These are phyloP conservation scores for Ceratina calcarata DNA, from an alignment of 1,140 invertebrate species.

Conservation along the genomic window DNA sequence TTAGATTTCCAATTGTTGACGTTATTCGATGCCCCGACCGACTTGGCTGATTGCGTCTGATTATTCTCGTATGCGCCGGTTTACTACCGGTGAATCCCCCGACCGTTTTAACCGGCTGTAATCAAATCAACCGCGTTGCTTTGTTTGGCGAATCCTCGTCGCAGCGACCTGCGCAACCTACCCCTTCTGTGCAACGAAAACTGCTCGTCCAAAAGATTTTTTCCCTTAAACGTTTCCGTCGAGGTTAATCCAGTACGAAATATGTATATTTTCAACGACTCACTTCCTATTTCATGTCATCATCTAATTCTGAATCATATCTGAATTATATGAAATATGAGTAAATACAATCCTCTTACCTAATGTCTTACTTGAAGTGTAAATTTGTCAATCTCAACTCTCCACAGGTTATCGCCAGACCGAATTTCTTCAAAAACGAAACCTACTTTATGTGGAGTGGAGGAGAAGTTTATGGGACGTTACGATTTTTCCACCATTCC, in stretches of 20 bases:
- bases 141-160: constrained; percentile 18
- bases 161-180: background rate
- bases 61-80: constrained; percentile 51
- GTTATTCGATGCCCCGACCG: constrained; percentile 59
- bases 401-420: too few species aligned
- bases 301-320: too few species aligned
- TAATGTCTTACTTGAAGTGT: too few species aligned
- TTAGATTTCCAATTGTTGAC: constrained; percentile 67
- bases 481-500: constrained; percentile 51
- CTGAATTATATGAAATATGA: too few species aligned
- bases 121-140: constrained; percentile 41
- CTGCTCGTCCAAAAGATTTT: background rate
- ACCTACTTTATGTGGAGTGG: background rate
- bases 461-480: background rate
- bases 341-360: too few species aligned
- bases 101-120: constrained; percentile 52
- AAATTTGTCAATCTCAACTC: too few species aligned
- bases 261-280: too few species aligned
- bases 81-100: constrained; percentile 20
- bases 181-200: background rate
- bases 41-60: constrained; percentile 62
- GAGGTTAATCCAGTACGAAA: too few species aligned
- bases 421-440: too few species aligned
- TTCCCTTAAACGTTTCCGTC: too few species aligned
- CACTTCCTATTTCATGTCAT: too few species aligned